phyloP scores from a whole-genome alignment of 1,140 invertebrate species.

The Eumaeus atala region DNA sequence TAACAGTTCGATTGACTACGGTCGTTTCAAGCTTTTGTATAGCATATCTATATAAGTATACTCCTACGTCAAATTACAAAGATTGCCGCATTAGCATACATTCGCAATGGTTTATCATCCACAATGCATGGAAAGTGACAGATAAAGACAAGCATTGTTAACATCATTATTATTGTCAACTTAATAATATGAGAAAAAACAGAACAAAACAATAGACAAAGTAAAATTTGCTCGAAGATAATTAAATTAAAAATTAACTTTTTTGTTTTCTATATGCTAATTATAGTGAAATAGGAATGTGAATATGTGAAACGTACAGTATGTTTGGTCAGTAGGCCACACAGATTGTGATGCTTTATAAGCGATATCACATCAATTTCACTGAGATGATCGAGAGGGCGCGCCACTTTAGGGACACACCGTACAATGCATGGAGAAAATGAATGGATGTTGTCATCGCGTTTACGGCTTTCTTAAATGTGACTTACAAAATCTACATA shows the following conservation, averaged over 20 bases:
- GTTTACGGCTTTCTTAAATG: conserved; percentile 47
- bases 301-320: conserved; percentile 21
- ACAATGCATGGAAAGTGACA: too few species aligned
- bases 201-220: neutral
- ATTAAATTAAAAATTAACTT: conserved; percentile 7
- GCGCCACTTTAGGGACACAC: conserved; percentile 19
- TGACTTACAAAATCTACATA: conserved; percentile 69
- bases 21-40: too few species aligned
- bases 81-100: too few species aligned
- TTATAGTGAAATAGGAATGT: conserved; percentile 9
- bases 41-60: too few species aligned
- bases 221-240: neutral
- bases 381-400: conserved; percentile 30
- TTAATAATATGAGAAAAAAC: too few species aligned
- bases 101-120: too few species aligned
- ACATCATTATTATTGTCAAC: too few species aligned
- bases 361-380: conserved; percentile 59
- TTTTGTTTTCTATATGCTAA: neutral
- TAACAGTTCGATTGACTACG: too few species aligned
- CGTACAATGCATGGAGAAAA: conserved; percentile 51
- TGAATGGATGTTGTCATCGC: conserved; percentile 57
- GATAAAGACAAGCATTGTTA: too few species aligned
- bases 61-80: too few species aligned
- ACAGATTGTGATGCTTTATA: conserved; percentile 43
- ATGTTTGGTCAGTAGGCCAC: conserved; percentile 55